Percentiles rank a stretch among this genome's conserved stretches.
Evolutionary conservation across 2,113 vertebrate species (phyloP).

Genomic region (Urocitellus parryii): DNA sequence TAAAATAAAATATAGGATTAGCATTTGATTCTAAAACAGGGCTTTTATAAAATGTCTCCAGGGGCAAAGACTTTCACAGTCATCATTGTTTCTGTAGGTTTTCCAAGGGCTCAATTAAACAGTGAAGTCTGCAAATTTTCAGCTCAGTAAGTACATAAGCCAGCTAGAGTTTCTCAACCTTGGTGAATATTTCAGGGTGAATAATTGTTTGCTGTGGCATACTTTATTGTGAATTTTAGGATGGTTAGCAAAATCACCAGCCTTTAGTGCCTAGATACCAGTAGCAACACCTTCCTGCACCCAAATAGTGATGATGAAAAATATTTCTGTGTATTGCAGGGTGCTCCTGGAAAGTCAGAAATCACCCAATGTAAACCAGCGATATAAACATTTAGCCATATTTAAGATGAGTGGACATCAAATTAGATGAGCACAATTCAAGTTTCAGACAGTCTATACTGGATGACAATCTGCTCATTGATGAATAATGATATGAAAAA

Average conservation of each 20-base stretch:
- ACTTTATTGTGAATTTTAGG: neutral
- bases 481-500: neutral
- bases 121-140: neutral
- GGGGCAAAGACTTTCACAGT: neutral
- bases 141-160: neutral
- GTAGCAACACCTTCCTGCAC: accelerated
- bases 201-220: neutral
- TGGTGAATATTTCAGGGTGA: neutral
- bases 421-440: neutral
- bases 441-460: neutral
- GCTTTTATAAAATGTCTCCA: neutral
- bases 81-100: neutral
- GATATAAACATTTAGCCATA: neutral
- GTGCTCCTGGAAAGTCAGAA: neutral
- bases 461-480: neutral
- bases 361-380: neutral
- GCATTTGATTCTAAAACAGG: neutral
- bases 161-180: neutral
- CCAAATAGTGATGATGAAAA: neutral
- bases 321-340: neutral
- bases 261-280: neutral
- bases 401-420: neutral
- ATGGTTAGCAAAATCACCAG: neutral
- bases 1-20: conserved; percentile 21
- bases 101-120: neutral